These are phyloP conservation scores for Pyrrhia umbra DNA, from an alignment of 2,888 invertebrate species.

Conservation along the genomic window DNA sequence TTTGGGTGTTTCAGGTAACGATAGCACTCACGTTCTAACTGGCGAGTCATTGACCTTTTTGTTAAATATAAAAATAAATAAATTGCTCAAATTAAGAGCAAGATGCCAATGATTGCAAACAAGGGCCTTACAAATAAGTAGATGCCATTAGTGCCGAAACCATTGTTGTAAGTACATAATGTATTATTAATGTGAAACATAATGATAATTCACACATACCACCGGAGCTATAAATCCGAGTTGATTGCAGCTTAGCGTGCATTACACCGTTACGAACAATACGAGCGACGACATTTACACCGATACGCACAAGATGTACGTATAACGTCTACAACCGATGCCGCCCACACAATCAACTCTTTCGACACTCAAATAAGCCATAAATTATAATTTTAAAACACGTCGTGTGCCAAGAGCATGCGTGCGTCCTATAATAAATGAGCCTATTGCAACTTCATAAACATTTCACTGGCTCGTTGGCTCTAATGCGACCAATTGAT, in stretches of 20 bases:
- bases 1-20: no score
- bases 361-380: slow-evolving; percentile 87
- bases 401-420: slow-evolving; percentile 71
- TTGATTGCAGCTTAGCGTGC: slow-evolving; percentile 53
- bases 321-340: slow-evolving; percentile 67
- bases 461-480: slow-evolving; percentile 65
- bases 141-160: slow-evolving; percentile 46
- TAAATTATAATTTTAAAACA: slow-evolving; percentile 88
- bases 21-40: no score
- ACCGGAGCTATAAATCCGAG: slow-evolving; percentile 55
- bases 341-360: slow-evolving; percentile 84
- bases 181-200: slow-evolving; percentile 53
- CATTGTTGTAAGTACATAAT: slow-evolving; percentile 50
- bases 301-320: slow-evolving; percentile 55
- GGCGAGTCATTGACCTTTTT: not conserved
- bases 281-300: slow-evolving; percentile 62
- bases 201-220: slow-evolving; percentile 59
- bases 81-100: slow-evolving; percentile 14
- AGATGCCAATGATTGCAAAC: slow-evolving; percentile 29
- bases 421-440: slow-evolving; percentile 72
- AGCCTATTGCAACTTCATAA: slow-evolving; percentile 68
- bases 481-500: slow-evolving; percentile 60
- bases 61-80: slow-evolving; percentile 15
- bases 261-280: slow-evolving; percentile 62
- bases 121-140: slow-evolving; percentile 42